Percentiles rank a stretch among this genome's conserved stretches.
These are phyloP conservation scores for Microchirus variegatus DNA, from an alignment of 2,797 vertebrate species.

Conservation along the genomic window DNA sequence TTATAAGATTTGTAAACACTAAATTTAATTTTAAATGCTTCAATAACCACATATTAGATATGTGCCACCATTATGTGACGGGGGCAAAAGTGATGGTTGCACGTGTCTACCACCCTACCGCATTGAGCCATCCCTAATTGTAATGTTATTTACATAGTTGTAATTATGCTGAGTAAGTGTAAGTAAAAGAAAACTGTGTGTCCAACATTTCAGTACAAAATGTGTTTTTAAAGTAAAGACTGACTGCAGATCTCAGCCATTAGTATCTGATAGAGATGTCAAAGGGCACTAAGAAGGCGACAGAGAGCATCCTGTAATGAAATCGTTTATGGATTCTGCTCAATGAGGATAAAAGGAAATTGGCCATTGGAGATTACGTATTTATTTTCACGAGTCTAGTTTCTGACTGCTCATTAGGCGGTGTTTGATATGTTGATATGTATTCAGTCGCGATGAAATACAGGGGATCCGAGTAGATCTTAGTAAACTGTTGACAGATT, in stretches of 20 bases:
- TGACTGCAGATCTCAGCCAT: not conserved
- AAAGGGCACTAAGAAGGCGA: conserved; percentile 40
- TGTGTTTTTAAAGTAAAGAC: conserved; percentile 1
- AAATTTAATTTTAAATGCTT: too few species aligned
- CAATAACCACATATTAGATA: too few species aligned
- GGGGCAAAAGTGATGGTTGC: too few species aligned
- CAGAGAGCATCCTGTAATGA: conserved; percentile 23
- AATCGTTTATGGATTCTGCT: conserved; percentile 52
- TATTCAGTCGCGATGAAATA: too few species aligned
- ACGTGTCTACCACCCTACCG: too few species aligned
- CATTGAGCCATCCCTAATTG: too few species aligned
- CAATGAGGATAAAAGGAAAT: conserved; percentile 39
- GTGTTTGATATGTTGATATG: too few species aligned
- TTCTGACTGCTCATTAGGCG: conserved; percentile 60
- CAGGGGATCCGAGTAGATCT: too few species aligned
- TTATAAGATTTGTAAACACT: too few species aligned
- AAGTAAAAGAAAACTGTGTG: not conserved
- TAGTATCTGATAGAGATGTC: not conserved
- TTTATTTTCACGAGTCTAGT: conserved; percentile 51
- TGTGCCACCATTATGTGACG: too few species aligned
- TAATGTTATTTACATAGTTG: too few species aligned
- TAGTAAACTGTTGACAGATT: too few species aligned
- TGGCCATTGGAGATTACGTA: conserved; percentile 49
- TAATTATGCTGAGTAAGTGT: conserved; percentile 2
- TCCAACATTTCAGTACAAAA: not conserved